These are phyloP conservation scores for Parelbella ahira DNA, from an alignment of 2,888 invertebrate genomes.

Conservation along the genomic window DNA sequence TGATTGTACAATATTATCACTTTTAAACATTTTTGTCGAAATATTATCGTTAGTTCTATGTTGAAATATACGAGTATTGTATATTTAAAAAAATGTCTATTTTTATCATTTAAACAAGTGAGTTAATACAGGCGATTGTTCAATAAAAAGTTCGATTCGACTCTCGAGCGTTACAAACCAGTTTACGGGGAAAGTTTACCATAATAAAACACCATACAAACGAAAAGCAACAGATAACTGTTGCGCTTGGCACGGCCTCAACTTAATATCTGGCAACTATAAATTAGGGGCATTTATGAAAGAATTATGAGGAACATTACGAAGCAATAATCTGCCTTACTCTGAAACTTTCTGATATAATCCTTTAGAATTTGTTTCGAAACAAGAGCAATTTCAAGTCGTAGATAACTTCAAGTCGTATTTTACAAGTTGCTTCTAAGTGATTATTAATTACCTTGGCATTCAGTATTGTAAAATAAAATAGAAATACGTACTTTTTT, in stretches of 20 bases:
- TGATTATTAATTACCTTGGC: conserved; percentile 3
- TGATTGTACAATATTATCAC: too few species aligned
- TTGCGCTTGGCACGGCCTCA: conserved; percentile 45
- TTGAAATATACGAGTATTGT: too few species aligned
- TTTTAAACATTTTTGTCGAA: too few species aligned
- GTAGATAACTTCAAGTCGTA: conserved; percentile 3
- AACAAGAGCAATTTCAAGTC: conserved; percentile 10
- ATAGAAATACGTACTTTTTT: too few species aligned
- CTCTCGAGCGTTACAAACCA: too few species aligned
- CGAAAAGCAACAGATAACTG: conserved; percentile 67
- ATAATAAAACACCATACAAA: conserved; percentile 19
- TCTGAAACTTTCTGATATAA: conserved; percentile 10
- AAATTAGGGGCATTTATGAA: conserved; percentile 19
- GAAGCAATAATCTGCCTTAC: conserved; percentile 8
- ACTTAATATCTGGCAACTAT: conserved; percentile 24
- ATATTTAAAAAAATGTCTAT: too few species aligned
- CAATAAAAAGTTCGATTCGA: too few species aligned
- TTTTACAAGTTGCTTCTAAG: conserved; percentile 6
- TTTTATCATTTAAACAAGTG: too few species aligned
- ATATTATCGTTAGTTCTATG: too few species aligned
- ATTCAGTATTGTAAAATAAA: too few species aligned
- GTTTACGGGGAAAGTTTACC: too few species aligned
- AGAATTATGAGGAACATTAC: conserved; percentile 11
- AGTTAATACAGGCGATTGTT: too few species aligned
- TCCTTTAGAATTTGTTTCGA: conserved; percentile 14